Conservation (phyloP, 2,113 vertebrate genomes). For the Pomatorhinus ruficollis region DNA sequence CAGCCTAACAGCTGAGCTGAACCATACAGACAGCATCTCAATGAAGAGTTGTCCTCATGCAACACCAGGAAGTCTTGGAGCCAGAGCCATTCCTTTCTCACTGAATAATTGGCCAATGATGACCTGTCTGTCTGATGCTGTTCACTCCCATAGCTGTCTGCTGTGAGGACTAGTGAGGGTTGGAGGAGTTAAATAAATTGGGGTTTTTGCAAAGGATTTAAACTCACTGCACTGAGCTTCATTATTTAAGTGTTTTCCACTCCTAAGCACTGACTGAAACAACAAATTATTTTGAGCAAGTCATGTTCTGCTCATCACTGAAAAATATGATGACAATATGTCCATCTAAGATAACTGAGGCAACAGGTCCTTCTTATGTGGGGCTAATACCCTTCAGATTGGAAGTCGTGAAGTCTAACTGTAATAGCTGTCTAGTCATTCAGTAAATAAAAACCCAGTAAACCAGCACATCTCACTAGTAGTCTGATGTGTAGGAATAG, state of each 20-base stretch:
- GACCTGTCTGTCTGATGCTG: rapidly evolving
- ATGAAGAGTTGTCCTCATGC: neutral
- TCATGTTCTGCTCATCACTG: neutral
- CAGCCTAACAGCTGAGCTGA: neutral
- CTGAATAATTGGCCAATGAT: rapidly evolving
- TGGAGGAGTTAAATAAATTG: neutral
- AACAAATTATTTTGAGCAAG: neutral
- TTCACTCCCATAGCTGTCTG: neutral
- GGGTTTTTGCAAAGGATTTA: neutral
- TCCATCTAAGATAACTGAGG: neutral
- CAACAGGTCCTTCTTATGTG: neutral
- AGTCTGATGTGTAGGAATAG: neutral
- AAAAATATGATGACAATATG: neutral
- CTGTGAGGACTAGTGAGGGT: rapidly evolving
- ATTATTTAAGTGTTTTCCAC: neutral
- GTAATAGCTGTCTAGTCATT: neutral
- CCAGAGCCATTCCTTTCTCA: rapidly evolving
- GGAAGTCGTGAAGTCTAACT: neutral
- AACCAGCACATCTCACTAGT: neutral
- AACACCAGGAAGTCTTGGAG: rapidly evolving
- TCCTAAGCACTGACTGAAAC: neutral
- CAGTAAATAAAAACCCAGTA: neutral
- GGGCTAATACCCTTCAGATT: neutral
- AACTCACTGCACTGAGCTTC: neutral
- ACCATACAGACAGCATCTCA: neutral